phyloP scores from a whole-genome alignment of 2,113 vertebrate genomes.

The Platysternon megacephalum region DNA sequence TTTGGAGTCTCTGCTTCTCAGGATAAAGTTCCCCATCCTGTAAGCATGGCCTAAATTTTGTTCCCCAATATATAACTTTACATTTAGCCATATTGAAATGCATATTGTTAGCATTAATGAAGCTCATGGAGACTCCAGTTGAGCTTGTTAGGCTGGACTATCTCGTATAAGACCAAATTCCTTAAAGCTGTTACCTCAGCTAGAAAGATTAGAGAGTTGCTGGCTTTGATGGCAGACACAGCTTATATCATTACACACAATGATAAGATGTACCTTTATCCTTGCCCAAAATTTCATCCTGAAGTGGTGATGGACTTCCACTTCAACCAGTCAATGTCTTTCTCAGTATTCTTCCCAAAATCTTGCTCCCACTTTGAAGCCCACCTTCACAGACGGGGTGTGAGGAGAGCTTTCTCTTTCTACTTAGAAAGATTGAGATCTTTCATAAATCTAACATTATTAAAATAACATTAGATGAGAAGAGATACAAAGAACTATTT shows the following conservation, averaged over 20 bases:
- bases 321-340: not conserved
- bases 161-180: not conserved
- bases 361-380: not conserved
- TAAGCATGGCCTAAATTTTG: too few species aligned
- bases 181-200: not conserved
- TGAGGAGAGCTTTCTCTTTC: too few species aligned
- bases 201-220: not conserved
- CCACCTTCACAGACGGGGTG: not conserved
- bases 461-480: too few species aligned
- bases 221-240: conserved; percentile 4
- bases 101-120: not conserved
- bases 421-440: too few species aligned
- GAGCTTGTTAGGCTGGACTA: not conserved
- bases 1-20: too few species aligned
- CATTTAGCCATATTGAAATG: too few species aligned
- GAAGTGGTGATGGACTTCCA: not conserved
- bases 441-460: too few species aligned
- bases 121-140: not conserved
- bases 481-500: too few species aligned
- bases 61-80: too few species aligned
- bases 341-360: not conserved
- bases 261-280: not conserved
- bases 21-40: too few species aligned
- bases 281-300: not conserved
- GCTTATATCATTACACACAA: not conserved